These are phyloP conservation scores for Hyppa rectilinea DNA, from an alignment of 2,888 invertebrate species.

Conservation along the genomic window DNA sequence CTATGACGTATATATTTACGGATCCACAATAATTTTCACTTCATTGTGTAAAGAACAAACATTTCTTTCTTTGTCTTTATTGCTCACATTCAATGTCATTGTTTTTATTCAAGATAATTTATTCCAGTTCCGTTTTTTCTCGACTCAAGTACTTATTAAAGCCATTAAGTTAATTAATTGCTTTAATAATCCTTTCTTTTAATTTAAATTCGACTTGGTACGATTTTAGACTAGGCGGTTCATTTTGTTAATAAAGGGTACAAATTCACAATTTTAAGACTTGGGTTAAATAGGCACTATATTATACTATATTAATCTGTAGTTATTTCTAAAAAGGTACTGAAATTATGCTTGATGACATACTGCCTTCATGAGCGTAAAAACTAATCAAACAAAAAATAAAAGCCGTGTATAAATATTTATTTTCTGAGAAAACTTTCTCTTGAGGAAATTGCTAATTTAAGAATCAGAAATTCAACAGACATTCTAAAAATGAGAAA, in stretches of 20 bases:
- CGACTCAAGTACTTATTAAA: conserved; percentile 51
- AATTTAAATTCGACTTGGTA: conserved; percentile 35
- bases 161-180: conserved; percentile 64
- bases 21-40: conserved; percentile 37
- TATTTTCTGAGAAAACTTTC: background rate
- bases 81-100: conserved; percentile 32
- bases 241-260: conserved; percentile 11
- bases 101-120: conserved; percentile 44
- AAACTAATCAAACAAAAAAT: conserved; percentile 1
- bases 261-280: conserved; percentile 5
- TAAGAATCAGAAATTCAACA: background rate
- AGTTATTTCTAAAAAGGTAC: background rate
- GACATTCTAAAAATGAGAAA: background rate
- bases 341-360: background rate
- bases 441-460: conserved; percentile 10
- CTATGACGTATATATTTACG: conserved; percentile 20
- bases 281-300: background rate
- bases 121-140: conserved; percentile 45
- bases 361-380: background rate
- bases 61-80: conserved; percentile 16
- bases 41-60: conserved; percentile 30
- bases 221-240: conserved; percentile 27
- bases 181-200: conserved; percentile 58
- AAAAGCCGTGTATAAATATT: background rate
- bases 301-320: background rate